phyloP scores from a whole-genome alignment of 2,888 invertebrate genomes.

The Watsonalla binaria region DNA sequence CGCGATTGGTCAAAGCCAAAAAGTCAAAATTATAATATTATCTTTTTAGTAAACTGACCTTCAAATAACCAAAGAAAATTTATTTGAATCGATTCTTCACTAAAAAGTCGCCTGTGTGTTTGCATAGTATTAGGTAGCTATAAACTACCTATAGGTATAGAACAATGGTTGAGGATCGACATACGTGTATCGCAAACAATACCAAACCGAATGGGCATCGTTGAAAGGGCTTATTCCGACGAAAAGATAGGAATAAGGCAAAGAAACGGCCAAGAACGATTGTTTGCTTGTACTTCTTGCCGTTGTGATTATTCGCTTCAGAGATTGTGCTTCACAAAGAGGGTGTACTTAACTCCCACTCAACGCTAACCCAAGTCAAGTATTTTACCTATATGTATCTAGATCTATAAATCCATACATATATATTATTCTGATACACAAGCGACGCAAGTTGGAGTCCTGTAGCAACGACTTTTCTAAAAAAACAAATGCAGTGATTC shows the following conservation, averaged over 20 bases:
- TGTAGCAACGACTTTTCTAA: too few species aligned
- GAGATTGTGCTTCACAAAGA: neutral
- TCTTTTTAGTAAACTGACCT: too few species aligned
- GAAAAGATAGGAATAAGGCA: slow-evolving; percentile 16
- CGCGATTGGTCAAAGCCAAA: too few species aligned
- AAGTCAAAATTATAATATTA: too few species aligned
- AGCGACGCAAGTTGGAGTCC: too few species aligned
- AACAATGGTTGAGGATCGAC: neutral
- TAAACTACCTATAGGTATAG: neutral
- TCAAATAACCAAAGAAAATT: too few species aligned
- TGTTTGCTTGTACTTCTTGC: neutral
- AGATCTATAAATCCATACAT: too few species aligned
- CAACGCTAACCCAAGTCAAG: neutral
- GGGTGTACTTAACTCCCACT: neutral
- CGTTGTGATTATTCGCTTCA: neutral
- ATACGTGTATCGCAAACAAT: slow-evolving; percentile 1
- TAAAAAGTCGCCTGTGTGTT: too few species aligned
- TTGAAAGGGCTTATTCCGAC: slow-evolving; percentile 18
- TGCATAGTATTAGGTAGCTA: neutral
- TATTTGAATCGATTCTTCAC: neutral
- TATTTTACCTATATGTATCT: too few species aligned
- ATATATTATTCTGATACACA: too few species aligned
- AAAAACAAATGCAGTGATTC: too few species aligned
- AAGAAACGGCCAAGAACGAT: neutral
- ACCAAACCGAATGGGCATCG: slow-evolving; percentile 5